Evolutionary conservation across 2,888 invertebrate genomes (phyloP), one percentile per base, ranked within the genome.

Genomic region (Cyclophora albipunctata): DNA sequence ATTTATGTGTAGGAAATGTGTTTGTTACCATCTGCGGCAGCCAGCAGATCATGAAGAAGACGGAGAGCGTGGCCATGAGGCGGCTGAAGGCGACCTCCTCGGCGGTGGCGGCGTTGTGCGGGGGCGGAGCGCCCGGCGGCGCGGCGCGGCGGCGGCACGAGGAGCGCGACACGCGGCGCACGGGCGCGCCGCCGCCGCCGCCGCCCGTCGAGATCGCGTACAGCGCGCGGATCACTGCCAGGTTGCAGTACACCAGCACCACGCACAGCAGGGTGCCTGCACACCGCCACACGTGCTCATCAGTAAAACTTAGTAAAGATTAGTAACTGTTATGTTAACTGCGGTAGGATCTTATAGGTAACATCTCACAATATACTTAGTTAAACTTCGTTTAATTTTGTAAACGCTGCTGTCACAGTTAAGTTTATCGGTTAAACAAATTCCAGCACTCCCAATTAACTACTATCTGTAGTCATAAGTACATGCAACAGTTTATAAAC

Each of bases 21-120:
- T 20, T 20, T 20, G 20, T 20, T 72, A 96, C 96, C 94, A 96
- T 93, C 81, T 96, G 95, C 34, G 96, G 96, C 84, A 95, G 90
- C 96, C 96, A 96, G 81, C 95, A 96, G 44, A 93, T 83, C 68
- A 96, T 93, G 76, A 96, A 96, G 35, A 94, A 92, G 58, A 95
- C 91, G 58, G 96, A 95, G 43, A 96, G 90, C 47, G 93, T 91
- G 2, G 94, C 93, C 96, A 96, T 96, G 44, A 96, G 90, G 64
- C 93, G 91, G 62, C 95, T 95, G 79, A 96, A 96, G 55, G 95
- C 94, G 47, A 95, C 91, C 80, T 96, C 96, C 73, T 96, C 96
- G 1, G 92, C 91, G 0, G 96, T 94, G 59, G 92, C 90, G 34
- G 90, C 81, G 69, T 86, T 86, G 73, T 76, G 70, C 50, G 55